These are phyloP conservation scores for Sorex araneus DNA, from an alignment of 2,113 vertebrate species.

Conservation along the genomic window DNA sequence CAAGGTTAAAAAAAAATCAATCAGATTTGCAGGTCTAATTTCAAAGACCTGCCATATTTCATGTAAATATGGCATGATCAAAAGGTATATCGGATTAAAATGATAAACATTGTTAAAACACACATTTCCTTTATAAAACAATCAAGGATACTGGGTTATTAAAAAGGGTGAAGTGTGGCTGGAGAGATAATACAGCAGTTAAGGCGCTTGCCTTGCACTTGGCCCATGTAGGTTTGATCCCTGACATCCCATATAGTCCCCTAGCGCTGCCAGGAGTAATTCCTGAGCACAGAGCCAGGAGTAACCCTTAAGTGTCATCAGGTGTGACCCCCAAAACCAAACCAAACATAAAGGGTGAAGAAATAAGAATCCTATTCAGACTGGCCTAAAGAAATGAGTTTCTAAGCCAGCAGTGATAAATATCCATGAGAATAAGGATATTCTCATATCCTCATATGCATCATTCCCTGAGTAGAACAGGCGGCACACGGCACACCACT, in stretches of 20 bases:
- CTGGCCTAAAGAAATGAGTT: background rate
- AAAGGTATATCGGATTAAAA: background rate
- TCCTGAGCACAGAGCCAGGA: no score
- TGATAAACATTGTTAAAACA: slow-evolving; percentile 9
- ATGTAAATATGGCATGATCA: slow-evolving; percentile 48
- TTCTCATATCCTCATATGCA: background rate
- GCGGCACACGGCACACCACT: slow-evolving; percentile 61
- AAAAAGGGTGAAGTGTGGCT: no score
- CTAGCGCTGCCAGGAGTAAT: no score
- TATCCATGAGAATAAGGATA: background rate
- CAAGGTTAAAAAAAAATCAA: slow-evolving; percentile 17
- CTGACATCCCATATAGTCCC: no score
- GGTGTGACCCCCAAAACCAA: no score
- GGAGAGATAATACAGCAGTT: no score
- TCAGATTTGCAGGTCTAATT: slow-evolving; percentile 8
- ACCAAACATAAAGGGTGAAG: background rate
- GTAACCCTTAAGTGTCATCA: no score
- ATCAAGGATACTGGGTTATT: slow-evolving; percentile 26
- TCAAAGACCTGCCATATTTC: slow-evolving; percentile 29
- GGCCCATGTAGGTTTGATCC: no score
- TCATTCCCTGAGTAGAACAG: no score
- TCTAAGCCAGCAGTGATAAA: slow-evolving; percentile 11
- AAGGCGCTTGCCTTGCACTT: no score
- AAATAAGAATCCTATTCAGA: slow-evolving; percentile 24
- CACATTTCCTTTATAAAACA: background rate